These are phyloP conservation scores for Spondyliosoma cantharus DNA, from an alignment of 2,797 vertebrate genomes.

Conservation along the genomic window DNA sequence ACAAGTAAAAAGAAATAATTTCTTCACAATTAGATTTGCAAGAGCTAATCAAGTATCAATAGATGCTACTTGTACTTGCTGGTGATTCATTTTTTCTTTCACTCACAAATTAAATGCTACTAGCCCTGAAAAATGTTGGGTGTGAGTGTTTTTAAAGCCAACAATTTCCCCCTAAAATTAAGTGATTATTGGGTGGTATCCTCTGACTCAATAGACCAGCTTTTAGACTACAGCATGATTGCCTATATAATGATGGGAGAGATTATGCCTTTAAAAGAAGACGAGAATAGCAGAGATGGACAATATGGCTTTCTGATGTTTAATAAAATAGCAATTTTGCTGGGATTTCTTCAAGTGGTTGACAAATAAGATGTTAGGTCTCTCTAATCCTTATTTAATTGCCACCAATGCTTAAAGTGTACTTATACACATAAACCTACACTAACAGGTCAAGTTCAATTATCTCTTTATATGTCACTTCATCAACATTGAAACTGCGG, in stretches of 20 bases:
- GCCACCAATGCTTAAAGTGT: background rate
- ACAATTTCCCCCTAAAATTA: background rate
- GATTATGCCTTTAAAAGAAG: background rate
- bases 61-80: background rate
- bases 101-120: background rate
- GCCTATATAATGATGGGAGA: background rate
- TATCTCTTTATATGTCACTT: constrained; percentile 31
- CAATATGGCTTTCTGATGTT: background rate
- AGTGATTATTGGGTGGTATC: background rate
- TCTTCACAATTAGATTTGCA: background rate
- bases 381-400: background rate
- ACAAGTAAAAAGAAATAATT: background rate
- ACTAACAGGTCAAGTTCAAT: constrained; percentile 16
- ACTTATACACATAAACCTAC: background rate
- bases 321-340: constrained; percentile 1
- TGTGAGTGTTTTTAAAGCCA: background rate
- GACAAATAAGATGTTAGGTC: rapidly evolving
- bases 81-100: background rate
- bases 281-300: background rate
- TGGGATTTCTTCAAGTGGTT: background rate
- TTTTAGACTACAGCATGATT: background rate
- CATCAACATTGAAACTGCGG: constrained; percentile 37
- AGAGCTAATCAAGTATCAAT: background rate
- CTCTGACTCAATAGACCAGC: background rate
- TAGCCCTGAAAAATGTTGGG: background rate